These are phyloP conservation scores for Mongoloraphidia duomilia DNA, from an alignment of 2,888 invertebrate species.

Conservation along the genomic window DNA sequence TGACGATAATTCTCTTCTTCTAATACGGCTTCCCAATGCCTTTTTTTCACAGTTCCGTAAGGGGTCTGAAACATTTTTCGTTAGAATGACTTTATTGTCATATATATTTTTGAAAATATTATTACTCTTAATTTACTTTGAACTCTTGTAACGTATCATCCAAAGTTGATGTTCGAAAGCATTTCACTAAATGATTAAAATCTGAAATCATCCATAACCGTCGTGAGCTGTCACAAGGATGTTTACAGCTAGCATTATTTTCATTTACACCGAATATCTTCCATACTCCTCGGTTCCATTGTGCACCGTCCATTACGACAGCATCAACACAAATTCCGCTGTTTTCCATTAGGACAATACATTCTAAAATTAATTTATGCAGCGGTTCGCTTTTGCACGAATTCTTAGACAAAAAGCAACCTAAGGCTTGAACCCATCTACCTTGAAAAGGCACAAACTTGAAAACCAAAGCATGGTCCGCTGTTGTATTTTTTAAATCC, in stretches of 20 bases:
- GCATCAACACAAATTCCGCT: constrained; percentile 13
- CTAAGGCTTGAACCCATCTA: constrained; percentile 17
- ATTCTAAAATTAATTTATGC: constrained; percentile 16
- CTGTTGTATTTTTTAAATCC: constrained; percentile 8
- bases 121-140: no score
- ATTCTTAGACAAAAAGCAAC: constrained; percentile 17
- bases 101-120: no score
- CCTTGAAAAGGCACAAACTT: constrained; percentile 15
- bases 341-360: constrained; percentile 14
- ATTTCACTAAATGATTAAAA: constrained; percentile 17
- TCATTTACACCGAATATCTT: constrained; percentile 11
- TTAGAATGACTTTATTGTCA: no score
- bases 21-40: background rate
- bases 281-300: constrained; percentile 19
- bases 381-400: constrained; percentile 12
- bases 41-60: background rate
- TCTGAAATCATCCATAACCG: constrained; percentile 17
- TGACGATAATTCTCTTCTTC: background rate
- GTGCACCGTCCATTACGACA: constrained; percentile 16
- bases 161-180: no score
- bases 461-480: constrained; percentile 18
- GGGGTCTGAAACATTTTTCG: background rate
- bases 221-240: constrained; percentile 12
- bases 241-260: constrained; percentile 13
- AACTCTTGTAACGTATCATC: no score